Evolutionary conservation across 2,888 invertebrate species (phyloP).

Genomic region (Acheta domesticus): DNA sequence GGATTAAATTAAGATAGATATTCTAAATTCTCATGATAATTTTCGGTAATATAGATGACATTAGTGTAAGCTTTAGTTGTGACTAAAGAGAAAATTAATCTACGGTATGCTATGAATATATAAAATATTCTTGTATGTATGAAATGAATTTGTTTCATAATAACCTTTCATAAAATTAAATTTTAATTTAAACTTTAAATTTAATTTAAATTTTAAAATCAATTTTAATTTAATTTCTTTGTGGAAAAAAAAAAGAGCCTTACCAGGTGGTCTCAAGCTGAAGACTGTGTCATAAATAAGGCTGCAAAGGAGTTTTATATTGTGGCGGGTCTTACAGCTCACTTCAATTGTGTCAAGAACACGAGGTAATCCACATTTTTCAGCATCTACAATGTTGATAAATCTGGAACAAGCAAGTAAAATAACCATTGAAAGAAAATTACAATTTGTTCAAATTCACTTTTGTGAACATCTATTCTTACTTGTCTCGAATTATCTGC

Average conservation of each 20-base stretch:
- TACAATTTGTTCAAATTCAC: neutral
- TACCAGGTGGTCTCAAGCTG: slow-evolving; percentile 83
- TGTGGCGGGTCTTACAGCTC: slow-evolving; percentile 81
- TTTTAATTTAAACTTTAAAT: neutral
- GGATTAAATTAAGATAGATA: too few relatives aligned
- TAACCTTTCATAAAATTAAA: neutral
- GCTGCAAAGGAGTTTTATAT: slow-evolving; percentile 84
- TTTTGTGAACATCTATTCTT: slow-evolving; percentile 4
- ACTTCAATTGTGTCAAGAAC: slow-evolving; percentile 93
- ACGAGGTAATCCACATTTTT: slow-evolving; percentile 90
- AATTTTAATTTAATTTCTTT: neutral
- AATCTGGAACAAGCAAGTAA: slow-evolving; percentile 51
- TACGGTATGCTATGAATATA: too few relatives aligned
- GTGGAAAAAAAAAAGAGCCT: slow-evolving; percentile 30
- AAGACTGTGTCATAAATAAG: slow-evolving; percentile 91
- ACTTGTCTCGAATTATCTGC: slow-evolving; percentile 74
- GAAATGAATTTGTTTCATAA: neutral
- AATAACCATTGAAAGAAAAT: neutral
- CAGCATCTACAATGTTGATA: slow-evolving; percentile 90
- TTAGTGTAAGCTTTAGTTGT: too few relatives aligned
- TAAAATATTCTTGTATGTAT: too few relatives aligned
- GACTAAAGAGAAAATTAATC: too few relatives aligned
- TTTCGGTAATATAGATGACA: too few relatives aligned
- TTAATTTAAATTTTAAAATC: too few relatives aligned
- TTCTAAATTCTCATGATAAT: too few relatives aligned